Base-by-base conservation (phyloP, 2,888 invertebrate genomes). In the Xanthia togata region DNA sequence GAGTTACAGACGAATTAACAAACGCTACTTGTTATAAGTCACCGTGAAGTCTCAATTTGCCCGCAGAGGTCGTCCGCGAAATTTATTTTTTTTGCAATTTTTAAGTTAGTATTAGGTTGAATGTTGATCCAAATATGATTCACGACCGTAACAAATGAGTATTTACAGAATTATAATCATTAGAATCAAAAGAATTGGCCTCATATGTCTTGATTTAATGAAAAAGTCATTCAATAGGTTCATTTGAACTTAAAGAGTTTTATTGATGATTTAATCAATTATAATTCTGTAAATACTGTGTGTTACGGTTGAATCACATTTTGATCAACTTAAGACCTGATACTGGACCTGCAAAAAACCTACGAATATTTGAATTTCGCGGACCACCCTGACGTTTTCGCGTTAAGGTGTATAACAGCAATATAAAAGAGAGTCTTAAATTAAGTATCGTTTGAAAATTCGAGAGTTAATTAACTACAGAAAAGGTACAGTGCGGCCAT, bases 381-480 rank as follows among this genome's bases (percentile, higher is more conserved):
- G 6, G 1, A 23, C 3, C 23, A 31, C 3, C 31, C 11, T 2
- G 60, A 11, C 31, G 35, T 14, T 1, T 38, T 12, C 23, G 1
- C 62, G 1, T 23, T 35, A 6, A 23, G 12, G 1, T 41, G 17
- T 41, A 65, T 14, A 4, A 12, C 20, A 65, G 5, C 4, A 12
- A 17, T 4, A n/a, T n/a, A n/a, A n/a, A n/a, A 38, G 4, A 53
- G 41, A 8, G 17, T 12, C 6, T 14, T n/a, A 41, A 8, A 5
- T n/a, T 1, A 23, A 44, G 35, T 35, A 5, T 9, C 62, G 62
- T 77, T 57, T 77, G 0, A 20, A 47, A 71, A 71, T 78, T 50
- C 75, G n/a, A 8, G 2, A 0, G 44, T 57, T 41, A 57, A 11
- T 63, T 55, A 17, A 47, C 4, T 38, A 59, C 6, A 50, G 8